Conservation (phyloP, 2,888 invertebrate species). For the Tetragonula carbonaria region DNA sequence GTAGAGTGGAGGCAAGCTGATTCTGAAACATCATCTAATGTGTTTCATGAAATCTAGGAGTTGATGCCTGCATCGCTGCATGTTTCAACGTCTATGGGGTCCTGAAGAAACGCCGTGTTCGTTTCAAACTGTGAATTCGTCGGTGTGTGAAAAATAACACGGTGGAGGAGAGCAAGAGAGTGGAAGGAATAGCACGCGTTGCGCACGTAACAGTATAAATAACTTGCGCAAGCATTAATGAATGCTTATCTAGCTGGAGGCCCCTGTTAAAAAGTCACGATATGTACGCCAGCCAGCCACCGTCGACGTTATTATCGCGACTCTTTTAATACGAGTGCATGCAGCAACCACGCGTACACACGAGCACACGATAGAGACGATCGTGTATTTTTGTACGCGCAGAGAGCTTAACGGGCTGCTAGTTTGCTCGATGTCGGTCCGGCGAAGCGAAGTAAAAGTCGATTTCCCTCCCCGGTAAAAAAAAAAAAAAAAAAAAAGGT, state of each 20-base stretch:
- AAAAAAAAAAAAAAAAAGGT: neutral
- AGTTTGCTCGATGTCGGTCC: neutral
- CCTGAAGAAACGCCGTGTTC: too few species aligned
- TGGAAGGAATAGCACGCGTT: conserved; percentile 40
- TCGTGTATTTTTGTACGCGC: neutral
- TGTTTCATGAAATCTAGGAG: too few species aligned
- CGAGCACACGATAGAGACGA: neutral
- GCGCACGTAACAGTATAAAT: conserved; percentile 78
- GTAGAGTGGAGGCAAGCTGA: too few species aligned
- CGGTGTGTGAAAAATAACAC: conserved; percentile 7
- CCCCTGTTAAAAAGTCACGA: conserved; percentile 72
- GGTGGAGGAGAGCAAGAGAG: neutral
- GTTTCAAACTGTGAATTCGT: too few species aligned
- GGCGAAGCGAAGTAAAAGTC: neutral
- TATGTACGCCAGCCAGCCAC: conserved; percentile 61
- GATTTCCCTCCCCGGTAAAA: neutral
- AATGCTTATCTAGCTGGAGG: conserved; percentile 76
- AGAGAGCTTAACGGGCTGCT: neutral
- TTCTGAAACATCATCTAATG: too few species aligned
- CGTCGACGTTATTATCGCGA: conserved; percentile 58
- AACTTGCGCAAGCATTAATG: conserved; percentile 81
- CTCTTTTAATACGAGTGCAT: conserved; percentile 29
- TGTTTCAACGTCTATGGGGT: too few species aligned
- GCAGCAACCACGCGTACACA: neutral
- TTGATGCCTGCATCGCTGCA: too few species aligned